Conservation (phyloP, 2,888 invertebrate species). For the Cheiracanthium punctorium region DNA sequence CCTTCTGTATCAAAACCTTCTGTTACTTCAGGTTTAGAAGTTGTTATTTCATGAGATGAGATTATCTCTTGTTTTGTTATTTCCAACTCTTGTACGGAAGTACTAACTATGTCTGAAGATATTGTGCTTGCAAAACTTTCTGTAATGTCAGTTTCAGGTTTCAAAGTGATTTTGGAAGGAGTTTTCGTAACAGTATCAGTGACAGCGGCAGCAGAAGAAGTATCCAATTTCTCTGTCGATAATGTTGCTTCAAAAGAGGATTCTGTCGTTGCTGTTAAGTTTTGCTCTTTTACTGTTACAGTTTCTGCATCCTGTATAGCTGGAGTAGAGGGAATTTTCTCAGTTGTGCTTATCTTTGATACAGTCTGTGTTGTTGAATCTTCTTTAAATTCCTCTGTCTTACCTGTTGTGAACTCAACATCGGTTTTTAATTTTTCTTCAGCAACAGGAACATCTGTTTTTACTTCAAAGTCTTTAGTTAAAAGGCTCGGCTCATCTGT, state of each 20-base stretch:
- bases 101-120: conserved; percentile 16
- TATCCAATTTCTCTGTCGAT: background rate
- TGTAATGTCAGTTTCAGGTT: conserved; percentile 50
- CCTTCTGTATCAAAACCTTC: background rate
- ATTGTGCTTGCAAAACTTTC: conserved; percentile 62
- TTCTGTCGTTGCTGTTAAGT: background rate
- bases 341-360: background rate
- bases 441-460: no score
- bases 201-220: background rate
- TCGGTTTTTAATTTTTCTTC: background rate
- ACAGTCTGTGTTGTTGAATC: background rate
- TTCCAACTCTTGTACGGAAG: conserved; percentile 71
- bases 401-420: no score
- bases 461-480: background rate
- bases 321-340: background rate
- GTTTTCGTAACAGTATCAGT: background rate
- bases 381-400: background rate
- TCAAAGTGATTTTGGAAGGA: background rate
- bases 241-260: background rate
- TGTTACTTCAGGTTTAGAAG: no score
- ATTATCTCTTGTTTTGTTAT: conserved; percentile 58
- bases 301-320: background rate
- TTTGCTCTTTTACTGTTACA: background rate
- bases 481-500: no score
- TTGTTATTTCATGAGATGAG: background rate